phyloP scores from a whole-genome alignment of 1,140 invertebrate genomes.

The Gerris buenoi region DNA sequence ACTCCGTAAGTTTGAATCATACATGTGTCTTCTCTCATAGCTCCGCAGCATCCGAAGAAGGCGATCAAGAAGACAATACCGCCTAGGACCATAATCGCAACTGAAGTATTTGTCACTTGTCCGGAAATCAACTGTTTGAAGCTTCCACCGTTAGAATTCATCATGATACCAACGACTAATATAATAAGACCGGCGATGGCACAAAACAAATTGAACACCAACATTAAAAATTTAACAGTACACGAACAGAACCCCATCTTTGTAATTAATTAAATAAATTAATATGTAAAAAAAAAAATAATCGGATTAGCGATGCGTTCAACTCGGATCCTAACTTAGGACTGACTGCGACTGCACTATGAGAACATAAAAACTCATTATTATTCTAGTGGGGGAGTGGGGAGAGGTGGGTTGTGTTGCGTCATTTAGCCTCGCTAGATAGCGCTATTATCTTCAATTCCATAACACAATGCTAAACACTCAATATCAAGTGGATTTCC shows the following conservation, averaged over 20 bases:
- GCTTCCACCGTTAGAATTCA: neutral
- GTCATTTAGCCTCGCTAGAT: too few relatives aligned
- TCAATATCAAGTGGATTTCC: too few relatives aligned
- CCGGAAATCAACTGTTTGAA: neutral
- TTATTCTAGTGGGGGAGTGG: too few relatives aligned
- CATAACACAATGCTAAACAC: too few relatives aligned
- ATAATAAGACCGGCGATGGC: conserved; percentile 3
- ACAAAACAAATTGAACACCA: conserved; percentile 4
- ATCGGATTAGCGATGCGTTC: too few relatives aligned
- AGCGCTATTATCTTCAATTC: too few relatives aligned
- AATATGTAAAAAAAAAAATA: too few relatives aligned
- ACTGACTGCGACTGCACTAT: too few relatives aligned
- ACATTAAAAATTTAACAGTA: neutral
- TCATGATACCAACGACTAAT: conserved; percentile 1
- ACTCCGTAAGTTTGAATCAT: conserved; percentile 52
- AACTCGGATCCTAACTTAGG: too few relatives aligned
- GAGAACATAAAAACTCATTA: too few relatives aligned
- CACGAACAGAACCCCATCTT: neutral
- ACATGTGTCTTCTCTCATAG: conserved; percentile 69
- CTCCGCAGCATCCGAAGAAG: conserved; percentile 79
- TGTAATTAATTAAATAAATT: too few relatives aligned
- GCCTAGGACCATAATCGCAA: conserved; percentile 37
- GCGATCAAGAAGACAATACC: conserved; percentile 68
- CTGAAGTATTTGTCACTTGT: neutral
- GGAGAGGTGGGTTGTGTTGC: too few relatives aligned